A percentile compares a stretch with the other conserved stretches of the same genome.
These are phyloP conservation scores for Pocillopora damicornis DNA, from an alignment of 64 coral and sea anemone species.

Conservation along the genomic window DNA sequence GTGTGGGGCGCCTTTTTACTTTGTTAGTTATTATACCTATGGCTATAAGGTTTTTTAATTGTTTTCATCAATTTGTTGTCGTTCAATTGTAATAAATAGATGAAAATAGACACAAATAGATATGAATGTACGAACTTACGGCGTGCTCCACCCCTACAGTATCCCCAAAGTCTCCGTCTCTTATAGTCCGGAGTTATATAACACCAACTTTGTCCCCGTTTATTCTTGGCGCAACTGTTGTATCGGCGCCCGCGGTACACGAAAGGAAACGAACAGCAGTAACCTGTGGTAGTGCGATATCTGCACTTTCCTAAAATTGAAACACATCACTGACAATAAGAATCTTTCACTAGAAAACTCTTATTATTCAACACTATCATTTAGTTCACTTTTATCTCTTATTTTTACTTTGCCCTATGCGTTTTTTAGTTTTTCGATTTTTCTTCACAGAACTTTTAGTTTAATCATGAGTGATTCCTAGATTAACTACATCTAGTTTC, in stretches of 20 bases:
- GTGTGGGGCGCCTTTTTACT: too few relatives aligned
- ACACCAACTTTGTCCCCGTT: conserved; percentile 34
- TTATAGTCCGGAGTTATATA: conserved; percentile 35
- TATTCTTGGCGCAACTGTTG: conserved; percentile 22
- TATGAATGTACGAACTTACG: not conserved
- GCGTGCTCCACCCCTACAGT: conserved; percentile 25
- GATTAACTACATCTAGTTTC: too few relatives aligned
- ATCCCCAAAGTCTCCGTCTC: conserved; percentile 23
- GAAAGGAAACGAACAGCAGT: conserved; percentile 60
- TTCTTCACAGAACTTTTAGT: too few relatives aligned
- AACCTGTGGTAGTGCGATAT: conserved; percentile 17
- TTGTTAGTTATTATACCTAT: too few relatives aligned
- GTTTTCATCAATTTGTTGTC: too few relatives aligned
- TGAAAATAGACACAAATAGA: not conserved
- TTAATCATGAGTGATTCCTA: too few relatives aligned
- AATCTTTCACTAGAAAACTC: not conserved
- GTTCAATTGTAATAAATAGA: not conserved
- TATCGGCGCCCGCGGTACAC: conserved; percentile 26
- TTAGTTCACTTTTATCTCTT: too few relatives aligned
- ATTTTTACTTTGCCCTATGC: too few relatives aligned
- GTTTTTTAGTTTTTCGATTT: too few relatives aligned
- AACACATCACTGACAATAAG: not conserved
- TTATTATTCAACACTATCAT: too few relatives aligned
- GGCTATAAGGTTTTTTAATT: too few relatives aligned
- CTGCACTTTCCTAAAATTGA: conserved; percentile 10